Percentiles rank a stretch among this genome's conserved stretches.
Evolutionary conservation across 2,113 vertebrate species (phyloP).

Genomic region (Oostethus manadensis): DNA sequence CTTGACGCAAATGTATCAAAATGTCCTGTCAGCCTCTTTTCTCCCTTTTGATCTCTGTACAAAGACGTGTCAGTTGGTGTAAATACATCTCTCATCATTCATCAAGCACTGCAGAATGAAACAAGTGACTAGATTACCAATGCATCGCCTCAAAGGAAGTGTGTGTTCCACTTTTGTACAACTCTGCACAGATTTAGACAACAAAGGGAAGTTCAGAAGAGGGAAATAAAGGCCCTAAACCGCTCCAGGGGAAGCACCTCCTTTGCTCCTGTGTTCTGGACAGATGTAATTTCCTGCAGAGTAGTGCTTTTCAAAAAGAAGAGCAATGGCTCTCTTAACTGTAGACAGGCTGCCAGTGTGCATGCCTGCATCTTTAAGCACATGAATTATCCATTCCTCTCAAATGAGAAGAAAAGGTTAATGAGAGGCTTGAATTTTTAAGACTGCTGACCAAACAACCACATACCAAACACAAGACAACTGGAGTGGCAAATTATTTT

Average conservation of each 20-base stretch:
- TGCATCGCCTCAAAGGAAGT: constrained; percentile 54
- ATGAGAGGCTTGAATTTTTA: constrained; percentile 21
- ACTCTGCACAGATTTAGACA: constrained; percentile 43
- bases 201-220: constrained; percentile 47
- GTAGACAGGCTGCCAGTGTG: constrained; percentile 7
- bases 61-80: constrained; percentile 44
- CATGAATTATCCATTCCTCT: constrained; percentile 34
- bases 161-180: constrained; percentile 40
- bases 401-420: constrained; percentile 47
- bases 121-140: constrained; percentile 52
- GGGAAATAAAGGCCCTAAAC: constrained; percentile 45
- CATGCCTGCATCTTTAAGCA: not conserved
- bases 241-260: constrained; percentile 54
- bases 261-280: constrained; percentile 32
- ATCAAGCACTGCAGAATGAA: constrained; percentile 49
- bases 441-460: not conserved
- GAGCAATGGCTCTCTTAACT: constrained; percentile 42
- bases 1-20: constrained; percentile 19
- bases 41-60: constrained; percentile 42
- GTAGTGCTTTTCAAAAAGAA: constrained; percentile 36
- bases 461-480: not conserved
- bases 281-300: constrained; percentile 42
- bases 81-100: constrained; percentile 43
- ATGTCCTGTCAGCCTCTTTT: constrained; percentile 28
- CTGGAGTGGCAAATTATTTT: not conserved